These are phyloP conservation scores for Pediacus dermestoides DNA, from an alignment of 2,888 invertebrate species.

Conservation along the genomic window DNA sequence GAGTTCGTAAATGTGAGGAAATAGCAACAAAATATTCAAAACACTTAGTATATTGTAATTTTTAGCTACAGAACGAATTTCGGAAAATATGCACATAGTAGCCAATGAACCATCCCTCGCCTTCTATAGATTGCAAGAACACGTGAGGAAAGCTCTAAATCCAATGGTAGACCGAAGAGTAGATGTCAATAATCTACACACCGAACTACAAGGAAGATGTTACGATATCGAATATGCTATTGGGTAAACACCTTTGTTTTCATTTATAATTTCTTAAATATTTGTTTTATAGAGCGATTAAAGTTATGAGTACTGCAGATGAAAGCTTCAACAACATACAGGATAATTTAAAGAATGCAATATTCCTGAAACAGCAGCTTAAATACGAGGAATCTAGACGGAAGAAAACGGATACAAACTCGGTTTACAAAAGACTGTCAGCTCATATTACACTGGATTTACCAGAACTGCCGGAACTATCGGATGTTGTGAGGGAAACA, in stretches of 20 bases:
- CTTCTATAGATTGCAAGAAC: conserved; percentile 90
- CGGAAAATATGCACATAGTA: conserved; percentile 95
- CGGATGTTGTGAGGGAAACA: conserved; percentile 80
- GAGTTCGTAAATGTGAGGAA: conserved; percentile 64
- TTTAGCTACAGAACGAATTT: conserved; percentile 83
- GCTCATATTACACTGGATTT: conserved; percentile 83
- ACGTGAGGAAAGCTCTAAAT: conserved; percentile 89
- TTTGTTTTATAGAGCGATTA: conserved; percentile 71
- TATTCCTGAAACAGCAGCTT: conserved; percentile 92
- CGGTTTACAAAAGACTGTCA: conserved; percentile 84
- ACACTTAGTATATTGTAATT: conserved; percentile 9
- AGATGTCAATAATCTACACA: conserved; percentile 82
- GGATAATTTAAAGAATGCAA: conserved; percentile 87
- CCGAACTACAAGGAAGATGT: conserved; percentile 86
- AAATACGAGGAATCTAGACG: conserved; percentile 84
- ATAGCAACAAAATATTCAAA: neutral
- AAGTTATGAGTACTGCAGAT: conserved; percentile 80
- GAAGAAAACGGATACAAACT: conserved; percentile 72
- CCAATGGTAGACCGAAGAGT: conserved; percentile 88
- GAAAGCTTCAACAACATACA: conserved; percentile 84
- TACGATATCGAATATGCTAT: conserved; percentile 95
- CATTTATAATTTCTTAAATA: conserved; percentile 7
- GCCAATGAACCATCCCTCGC: conserved; percentile 97
- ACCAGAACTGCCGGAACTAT: conserved; percentile 77
- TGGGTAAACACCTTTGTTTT: conserved; percentile 55